These are phyloP conservation scores for Amblyjoppa proteus DNA, from an alignment of 2,888 invertebrate species.

Conservation along the genomic window DNA sequence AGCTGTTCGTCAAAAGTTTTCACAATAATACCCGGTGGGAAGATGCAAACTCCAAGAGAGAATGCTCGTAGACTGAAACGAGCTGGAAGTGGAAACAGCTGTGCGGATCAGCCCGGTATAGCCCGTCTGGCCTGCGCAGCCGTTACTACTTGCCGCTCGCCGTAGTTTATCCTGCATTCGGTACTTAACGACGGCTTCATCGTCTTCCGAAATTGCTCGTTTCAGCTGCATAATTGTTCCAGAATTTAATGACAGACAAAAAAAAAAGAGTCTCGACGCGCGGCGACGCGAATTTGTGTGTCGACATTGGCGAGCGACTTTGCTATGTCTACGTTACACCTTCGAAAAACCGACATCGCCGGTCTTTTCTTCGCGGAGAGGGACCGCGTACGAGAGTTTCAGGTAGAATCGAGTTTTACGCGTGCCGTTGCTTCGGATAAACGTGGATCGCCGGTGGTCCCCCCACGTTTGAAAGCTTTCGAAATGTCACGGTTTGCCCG, in stretches of 20 bases:
- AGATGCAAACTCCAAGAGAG: no score
- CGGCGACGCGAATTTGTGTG: slow-evolving; percentile 54
- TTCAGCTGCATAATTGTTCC: slow-evolving; percentile 36
- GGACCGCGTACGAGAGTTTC: slow-evolving; percentile 49
- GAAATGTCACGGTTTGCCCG: slow-evolving; percentile 65
- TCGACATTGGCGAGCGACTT: slow-evolving; percentile 63
- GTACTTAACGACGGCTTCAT: slow-evolving; percentile 31
- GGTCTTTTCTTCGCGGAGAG: slow-evolving; percentile 21
- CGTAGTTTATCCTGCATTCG: not conserved
- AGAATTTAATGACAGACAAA: slow-evolving; percentile 41
- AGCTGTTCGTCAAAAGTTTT: no score
- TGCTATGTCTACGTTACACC: slow-evolving; percentile 12
- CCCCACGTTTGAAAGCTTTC: slow-evolving; percentile 36
- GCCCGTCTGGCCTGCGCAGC: slow-evolving; percentile 35
- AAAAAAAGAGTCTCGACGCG: slow-evolving; percentile 17
- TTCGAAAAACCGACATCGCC: slow-evolving; percentile 16
- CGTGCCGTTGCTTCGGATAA: slow-evolving; percentile 19
- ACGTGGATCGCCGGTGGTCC: slow-evolving; percentile 22
- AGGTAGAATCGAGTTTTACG: slow-evolving; percentile 63
- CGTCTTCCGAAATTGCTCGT: slow-evolving; percentile 31
- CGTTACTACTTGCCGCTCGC: slow-evolving; percentile 30
- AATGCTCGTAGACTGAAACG: no score
- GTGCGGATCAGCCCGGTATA: not conserved
- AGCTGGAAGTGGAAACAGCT: slow-evolving; percentile 9
- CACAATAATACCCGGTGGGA: no score